A percentile compares a stretch with the other conserved stretches of the same genome.
Conservation (phyloP, 2,797 vertebrate genomes). For the Xenentodon cancila region DNA sequence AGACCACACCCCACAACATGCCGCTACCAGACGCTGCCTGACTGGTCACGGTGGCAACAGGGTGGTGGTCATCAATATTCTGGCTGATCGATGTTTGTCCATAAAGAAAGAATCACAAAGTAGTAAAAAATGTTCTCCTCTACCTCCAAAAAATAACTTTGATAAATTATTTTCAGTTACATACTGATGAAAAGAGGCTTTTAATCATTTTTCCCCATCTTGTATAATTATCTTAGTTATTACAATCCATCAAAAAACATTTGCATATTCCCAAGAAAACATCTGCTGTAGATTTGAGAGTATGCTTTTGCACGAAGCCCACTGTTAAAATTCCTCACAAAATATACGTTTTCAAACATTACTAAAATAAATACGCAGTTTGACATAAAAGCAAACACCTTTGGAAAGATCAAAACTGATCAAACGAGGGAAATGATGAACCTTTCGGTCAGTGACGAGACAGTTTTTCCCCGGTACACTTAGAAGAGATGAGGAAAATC, state of each 20-base stretch:
- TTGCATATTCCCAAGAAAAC: conserved; percentile 18
- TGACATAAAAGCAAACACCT: conserved; percentile 56
- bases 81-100: background rate
- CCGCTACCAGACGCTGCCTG: too few species aligned
- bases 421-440: conserved; percentile 31
- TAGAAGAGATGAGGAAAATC: conserved; percentile 28
- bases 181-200: conserved; percentile 8
- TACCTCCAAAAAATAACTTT: conserved; percentile 14
- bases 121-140: background rate
- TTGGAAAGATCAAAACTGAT: conserved; percentile 69
- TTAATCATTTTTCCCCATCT: conserved; percentile 28
- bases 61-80: background rate
- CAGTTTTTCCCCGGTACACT: conserved; percentile 25
- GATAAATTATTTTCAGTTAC: background rate
- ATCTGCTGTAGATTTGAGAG: conserved; percentile 5
- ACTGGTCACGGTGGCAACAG: too few species aligned
- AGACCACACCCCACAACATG: too few species aligned
- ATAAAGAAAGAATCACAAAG: conserved; percentile 9
- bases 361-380: conserved; percentile 67
- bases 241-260: conserved; percentile 20
- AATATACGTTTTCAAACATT: conserved; percentile 24
- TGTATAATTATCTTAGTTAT: conserved; percentile 6
- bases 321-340: conserved; percentile 32
- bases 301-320: conserved; percentile 45
- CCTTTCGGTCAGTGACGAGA: conserved; percentile 38